Base-by-base conservation (phyloP, 64 coral and sea anemone genomes). In the Anthopleura sola region DNA sequence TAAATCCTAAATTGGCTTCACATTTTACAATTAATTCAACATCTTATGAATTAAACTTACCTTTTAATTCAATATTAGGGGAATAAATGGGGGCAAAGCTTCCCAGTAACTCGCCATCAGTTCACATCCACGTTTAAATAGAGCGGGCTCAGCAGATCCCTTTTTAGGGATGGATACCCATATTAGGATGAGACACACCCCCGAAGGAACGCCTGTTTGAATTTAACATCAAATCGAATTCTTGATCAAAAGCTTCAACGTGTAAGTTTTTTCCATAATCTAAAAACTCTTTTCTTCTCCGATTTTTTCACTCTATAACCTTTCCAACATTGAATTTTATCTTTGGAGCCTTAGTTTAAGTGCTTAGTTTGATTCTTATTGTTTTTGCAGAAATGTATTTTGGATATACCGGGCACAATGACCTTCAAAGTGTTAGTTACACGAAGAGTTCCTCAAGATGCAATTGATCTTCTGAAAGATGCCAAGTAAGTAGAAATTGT, bases 391-490 rank as follows among this genome's bases (percentile, higher is more conserved):
- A 0, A 13, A 1, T 29, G 21, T n/a, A n/a, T 12, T 32, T 71
- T 71, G 29, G 5, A 48, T 18, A 79, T 79, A 44, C 37, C 33
- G 29, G 17, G 14, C 32, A 17, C 2, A 37, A 81, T 81, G 78
- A 32, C 24, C 37, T 81, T 81, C 34, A 88, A 85, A 86, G 87
- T 96, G 3, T 78, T 96, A 0, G 94, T 96, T 24, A 96, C 94
- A 40, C 90, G 94, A 8, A 79, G 57, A 50, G 90, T 96, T 3
- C 94, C 94, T 18, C 77, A 89, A 68, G 90, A 90, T 31, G 94
- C 90, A 10, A 92, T 96, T 81, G 78, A 96, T 28, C 87, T 96
- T 78, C 68, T 96, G 3, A 88, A 89, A 31, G 74, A 88, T 21
- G 78, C 83, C 39, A 44, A 96, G 83, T 92, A 83, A 82, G 85